Percentiles rank a stretch among this genome's conserved stretches.
These are phyloP conservation scores for Nomada hirtipes DNA, from an alignment of 2,888 invertebrate genomes.

Conservation along the genomic window DNA sequence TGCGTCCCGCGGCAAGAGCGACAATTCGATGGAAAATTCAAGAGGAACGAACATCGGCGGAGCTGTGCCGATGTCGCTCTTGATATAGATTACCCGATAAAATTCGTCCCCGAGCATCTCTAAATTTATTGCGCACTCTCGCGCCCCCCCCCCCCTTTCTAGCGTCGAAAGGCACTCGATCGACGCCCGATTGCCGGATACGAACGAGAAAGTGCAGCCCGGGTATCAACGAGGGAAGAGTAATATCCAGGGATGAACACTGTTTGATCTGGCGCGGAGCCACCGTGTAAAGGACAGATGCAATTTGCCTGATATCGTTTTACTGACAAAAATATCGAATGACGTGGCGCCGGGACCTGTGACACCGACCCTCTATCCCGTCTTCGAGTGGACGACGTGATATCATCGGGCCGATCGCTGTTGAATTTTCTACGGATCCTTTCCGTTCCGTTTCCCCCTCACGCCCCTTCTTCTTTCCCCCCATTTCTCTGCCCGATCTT, in stretches of 20 bases:
- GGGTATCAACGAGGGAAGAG: constrained; percentile 66
- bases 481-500: neutral
- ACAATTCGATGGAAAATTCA: no score
- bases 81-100: constrained; percentile 44
- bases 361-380: constrained; percentile 65
- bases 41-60: neutral
- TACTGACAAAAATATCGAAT: constrained; percentile 82
- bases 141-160: constrained; percentile 46
- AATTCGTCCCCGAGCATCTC: constrained; percentile 46
- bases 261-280: constrained; percentile 77
- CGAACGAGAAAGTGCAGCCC: constrained; percentile 66
- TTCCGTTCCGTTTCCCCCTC: neutral
- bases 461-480: neutral
- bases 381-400: constrained; percentile 69
- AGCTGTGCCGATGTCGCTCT: neutral
- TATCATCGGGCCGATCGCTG: constrained; percentile 63
- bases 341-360: constrained; percentile 72
- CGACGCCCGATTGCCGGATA: constrained; percentile 66
- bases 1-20: neutral
- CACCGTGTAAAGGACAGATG: constrained; percentile 81
- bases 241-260: constrained; percentile 73
- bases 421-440: constrained; percentile 50
- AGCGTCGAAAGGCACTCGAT: constrained; percentile 69
- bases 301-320: constrained; percentile 82
- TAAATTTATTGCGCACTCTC: constrained; percentile 58